A percentile compares a stretch with the other conserved stretches of the same genome.
phyloP scores from a whole-genome alignment of 2,113 vertebrate species.

The Tragelaphus scriptus region DNA sequence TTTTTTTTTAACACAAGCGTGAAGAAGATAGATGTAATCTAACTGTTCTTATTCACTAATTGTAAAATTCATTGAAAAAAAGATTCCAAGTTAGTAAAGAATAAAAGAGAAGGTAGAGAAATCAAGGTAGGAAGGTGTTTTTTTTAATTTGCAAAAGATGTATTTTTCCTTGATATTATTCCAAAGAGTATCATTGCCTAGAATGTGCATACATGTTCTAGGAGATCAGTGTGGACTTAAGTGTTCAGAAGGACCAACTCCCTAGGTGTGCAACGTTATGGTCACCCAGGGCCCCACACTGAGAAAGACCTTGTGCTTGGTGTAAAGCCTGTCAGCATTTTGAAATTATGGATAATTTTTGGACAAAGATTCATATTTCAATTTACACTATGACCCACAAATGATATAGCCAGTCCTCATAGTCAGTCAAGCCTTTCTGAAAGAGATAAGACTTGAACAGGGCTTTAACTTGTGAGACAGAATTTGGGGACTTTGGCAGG shows the following conservation, averaged over 20 bases:
- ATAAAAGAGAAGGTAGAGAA: not conserved
- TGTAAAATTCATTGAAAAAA: not conserved
- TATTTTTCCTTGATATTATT: not conserved
- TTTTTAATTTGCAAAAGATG: not conserved
- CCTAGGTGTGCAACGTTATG: accelerated
- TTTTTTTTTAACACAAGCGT: not conserved
- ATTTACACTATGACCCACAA: not conserved
- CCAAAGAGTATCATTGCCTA: not conserved
- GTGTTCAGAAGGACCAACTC: not conserved
- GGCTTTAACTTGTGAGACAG: not conserved
- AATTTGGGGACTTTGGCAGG: not conserved
- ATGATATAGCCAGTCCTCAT: not conserved
- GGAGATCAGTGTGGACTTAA: accelerated
- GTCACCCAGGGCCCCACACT: not conserved
- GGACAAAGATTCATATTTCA: not conserved
- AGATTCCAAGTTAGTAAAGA: not conserved
- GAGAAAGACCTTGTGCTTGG: not conserved
- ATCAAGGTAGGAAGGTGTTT: not conserved
- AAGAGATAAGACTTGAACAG: not conserved
- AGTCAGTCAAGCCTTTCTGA: not conserved
- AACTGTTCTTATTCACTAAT: not conserved
- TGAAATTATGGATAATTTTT: not conserved
- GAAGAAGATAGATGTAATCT: not conserved
- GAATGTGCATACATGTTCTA: not conserved
- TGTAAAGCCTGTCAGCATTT: not conserved